Evolutionary conservation across 2,888 invertebrate species (phyloP).

Genomic region (Tupiocoris notatus): DNA sequence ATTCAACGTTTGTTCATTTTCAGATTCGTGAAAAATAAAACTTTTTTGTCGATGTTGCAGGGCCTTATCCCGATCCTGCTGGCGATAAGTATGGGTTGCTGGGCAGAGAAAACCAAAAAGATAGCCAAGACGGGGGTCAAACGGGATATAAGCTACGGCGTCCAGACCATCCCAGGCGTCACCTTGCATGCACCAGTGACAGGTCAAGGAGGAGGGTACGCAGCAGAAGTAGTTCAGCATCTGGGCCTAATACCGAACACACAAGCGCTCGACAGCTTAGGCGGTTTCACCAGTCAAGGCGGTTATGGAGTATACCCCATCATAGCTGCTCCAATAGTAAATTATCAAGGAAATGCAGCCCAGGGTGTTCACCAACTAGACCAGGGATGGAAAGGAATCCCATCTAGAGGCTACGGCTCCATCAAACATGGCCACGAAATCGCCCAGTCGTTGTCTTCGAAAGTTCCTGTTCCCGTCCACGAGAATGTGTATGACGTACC

Average conservation of each 20-base stretch:
- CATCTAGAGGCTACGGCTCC: constrained; percentile 10
- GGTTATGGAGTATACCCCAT: constrained; percentile 14
- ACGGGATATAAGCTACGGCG: constrained; percentile 9
- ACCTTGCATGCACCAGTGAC: constrained; percentile 7
- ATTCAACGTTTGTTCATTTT: not conserved
- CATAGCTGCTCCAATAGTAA: constrained; percentile 3
- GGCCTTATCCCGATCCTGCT: not conserved
- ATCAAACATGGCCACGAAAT: constrained; percentile 32
- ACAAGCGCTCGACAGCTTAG: not conserved
- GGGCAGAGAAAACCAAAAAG: constrained; percentile 4
- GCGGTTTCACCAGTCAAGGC: constrained; percentile 15
- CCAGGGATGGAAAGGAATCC: constrained; percentile 24
- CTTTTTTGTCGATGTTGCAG: constrained; percentile 3
- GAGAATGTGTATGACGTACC: constrained; percentile 10
- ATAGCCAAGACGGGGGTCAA: not conserved
- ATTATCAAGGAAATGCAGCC: not conserved
- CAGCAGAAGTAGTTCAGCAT: constrained; percentile 7
- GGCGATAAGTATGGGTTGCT: not conserved
- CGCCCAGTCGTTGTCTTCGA: constrained; percentile 3
- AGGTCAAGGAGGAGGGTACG: not conserved
- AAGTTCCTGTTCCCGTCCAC: not conserved
- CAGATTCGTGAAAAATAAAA: not conserved
- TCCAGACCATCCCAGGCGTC: constrained; percentile 20
- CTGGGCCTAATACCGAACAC: constrained; percentile 2
- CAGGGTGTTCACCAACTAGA: constrained; percentile 9